Evolutionary conservation across 2,888 invertebrate genomes (phyloP).

Genomic region (Choristoneura rosaceana): DNA sequence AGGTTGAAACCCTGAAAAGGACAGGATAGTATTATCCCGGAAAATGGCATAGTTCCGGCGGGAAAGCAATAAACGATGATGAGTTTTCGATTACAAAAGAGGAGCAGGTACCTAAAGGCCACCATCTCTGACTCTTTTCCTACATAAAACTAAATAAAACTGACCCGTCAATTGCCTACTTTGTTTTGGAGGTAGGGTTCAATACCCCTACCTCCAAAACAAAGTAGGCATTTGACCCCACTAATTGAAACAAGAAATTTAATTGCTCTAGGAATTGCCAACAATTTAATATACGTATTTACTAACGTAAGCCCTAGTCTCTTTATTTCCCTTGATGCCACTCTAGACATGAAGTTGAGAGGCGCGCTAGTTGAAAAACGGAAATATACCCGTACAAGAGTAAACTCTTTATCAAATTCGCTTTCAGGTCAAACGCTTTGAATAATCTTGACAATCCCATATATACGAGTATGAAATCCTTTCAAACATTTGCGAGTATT

Average conservation of each 20-base stretch:
- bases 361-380: not conserved
- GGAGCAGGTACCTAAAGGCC: too few relatives aligned
- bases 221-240: not conserved
- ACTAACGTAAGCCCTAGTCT: not conserved
- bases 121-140: too few relatives aligned
- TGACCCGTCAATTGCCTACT: too few relatives aligned
- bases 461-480: not conserved
- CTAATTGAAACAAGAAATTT: not conserved
- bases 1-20: too few relatives aligned
- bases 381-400: not conserved
- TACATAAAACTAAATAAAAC: too few relatives aligned
- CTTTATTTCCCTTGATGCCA: constrained; percentile 3
- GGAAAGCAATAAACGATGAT: too few relatives aligned
- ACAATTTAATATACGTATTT: not conserved
- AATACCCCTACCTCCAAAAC: not conserved
- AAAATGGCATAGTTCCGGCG: too few relatives aligned
- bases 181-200: too few relatives aligned
- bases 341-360: not conserved
- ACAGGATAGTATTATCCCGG: too few relatives aligned
- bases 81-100: too few relatives aligned
- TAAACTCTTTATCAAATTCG: not conserved
- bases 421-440: not conserved
- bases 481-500: not conserved
- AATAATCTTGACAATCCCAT: not conserved
- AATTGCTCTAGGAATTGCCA: not conserved